Evolutionary conservation across 1,140 invertebrate genomes (phyloP).

Genomic region (Scaptodrosophila lebanonensis): DNA sequence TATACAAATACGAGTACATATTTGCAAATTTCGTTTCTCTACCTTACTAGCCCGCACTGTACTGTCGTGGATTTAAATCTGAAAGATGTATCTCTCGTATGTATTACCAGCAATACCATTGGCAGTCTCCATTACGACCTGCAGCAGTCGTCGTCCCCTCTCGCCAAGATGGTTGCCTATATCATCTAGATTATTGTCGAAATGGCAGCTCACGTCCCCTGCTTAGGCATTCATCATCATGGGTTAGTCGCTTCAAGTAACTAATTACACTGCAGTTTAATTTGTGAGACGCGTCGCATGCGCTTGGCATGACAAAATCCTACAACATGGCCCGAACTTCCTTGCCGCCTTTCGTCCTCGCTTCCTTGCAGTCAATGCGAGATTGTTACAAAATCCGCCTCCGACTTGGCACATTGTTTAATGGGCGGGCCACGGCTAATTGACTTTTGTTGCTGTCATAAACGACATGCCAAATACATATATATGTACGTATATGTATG

Average conservation of each 20-base stretch:
- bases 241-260: slow-evolving; percentile 36
- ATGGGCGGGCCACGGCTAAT: slow-evolving; percentile 50
- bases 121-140: slow-evolving; percentile 19
- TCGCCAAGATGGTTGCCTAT: neutral
- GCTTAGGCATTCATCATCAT: slow-evolving; percentile 41
- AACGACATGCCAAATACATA: slow-evolving; percentile 31
- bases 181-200: neutral
- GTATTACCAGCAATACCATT: slow-evolving; percentile 5
- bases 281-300: slow-evolving; percentile 2
- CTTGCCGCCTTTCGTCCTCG: neutral
- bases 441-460: slow-evolving; percentile 60
- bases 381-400: slow-evolving; percentile 7
- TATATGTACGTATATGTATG: too few species aligned
- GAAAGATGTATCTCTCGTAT: neutral
- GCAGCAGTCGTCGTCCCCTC: too few species aligned
- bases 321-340: neutral
- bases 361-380: slow-evolving; percentile 1
- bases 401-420: too few species aligned
- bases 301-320: slow-evolving; percentile 2
- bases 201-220: slow-evolving; percentile 20
- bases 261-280: slow-evolving; percentile 42
- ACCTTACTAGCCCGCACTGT: neutral
- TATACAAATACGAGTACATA: too few species aligned
- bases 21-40: too few species aligned
- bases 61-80: slow-evolving; percentile 7